Conservation (phyloP, 2,888 invertebrate species). For the Stomorhina lunata region DNA sequence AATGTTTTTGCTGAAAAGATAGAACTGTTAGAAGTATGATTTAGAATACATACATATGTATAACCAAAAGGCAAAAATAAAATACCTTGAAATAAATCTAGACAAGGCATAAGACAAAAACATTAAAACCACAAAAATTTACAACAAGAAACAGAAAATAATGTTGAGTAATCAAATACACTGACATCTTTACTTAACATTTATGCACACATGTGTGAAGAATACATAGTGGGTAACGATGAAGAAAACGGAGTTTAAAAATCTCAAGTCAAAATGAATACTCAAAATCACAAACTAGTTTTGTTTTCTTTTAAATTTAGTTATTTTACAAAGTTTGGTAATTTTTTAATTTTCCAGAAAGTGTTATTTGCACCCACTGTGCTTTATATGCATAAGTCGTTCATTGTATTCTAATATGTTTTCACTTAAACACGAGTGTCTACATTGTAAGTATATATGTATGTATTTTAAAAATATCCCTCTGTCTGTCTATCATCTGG, state of each 20-base stretch:
- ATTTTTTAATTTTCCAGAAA: too few relatives aligned
- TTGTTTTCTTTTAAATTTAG: too few relatives aligned
- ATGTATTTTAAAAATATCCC: slow-evolving; percentile 1
- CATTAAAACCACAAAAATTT: slow-evolving; percentile 38
- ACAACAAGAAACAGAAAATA: slow-evolving; percentile 10
- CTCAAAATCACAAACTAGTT: too few relatives aligned
- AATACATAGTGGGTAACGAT: too few relatives aligned
- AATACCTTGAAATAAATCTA: not conserved
- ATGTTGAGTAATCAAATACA: not conserved
- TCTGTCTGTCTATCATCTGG: not conserved
- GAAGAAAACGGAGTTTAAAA: too few relatives aligned
- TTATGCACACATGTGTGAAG: not conserved
- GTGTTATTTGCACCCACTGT: not conserved
- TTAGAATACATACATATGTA: not conserved
- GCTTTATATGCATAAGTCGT: too few relatives aligned
- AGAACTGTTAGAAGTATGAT: not conserved
- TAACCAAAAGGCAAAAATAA: not conserved
- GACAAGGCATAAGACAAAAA: slow-evolving; percentile 19
- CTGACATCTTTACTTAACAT: not conserved
- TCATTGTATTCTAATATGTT: not conserved
- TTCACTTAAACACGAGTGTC: slow-evolving; percentile 1
- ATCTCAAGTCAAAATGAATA: too few relatives aligned
- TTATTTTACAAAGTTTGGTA: too few relatives aligned
- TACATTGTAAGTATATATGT: too few relatives aligned
- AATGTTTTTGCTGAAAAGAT: slow-evolving; percentile 26